phyloP scores from a whole-genome alignment of 2,888 invertebrate species.

The Stramonita haemastoma region DNA sequence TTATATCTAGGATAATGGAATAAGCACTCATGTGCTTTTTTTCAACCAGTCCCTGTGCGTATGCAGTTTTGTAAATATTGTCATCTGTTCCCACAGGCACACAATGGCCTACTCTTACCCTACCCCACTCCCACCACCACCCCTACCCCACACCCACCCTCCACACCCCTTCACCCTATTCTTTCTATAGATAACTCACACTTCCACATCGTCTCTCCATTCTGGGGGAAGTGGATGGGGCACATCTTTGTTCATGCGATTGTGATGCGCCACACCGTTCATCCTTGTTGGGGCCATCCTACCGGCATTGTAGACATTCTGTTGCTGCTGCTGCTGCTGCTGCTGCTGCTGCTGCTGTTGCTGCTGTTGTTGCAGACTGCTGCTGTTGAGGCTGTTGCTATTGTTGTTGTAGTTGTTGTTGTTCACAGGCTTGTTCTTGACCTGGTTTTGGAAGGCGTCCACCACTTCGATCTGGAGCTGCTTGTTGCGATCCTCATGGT shows the following conservation, averaged over 20 bases:
- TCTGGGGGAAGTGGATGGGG: not conserved
- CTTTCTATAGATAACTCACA: constrained; percentile 36
- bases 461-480: not conserved
- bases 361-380: not conserved
- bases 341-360: not conserved
- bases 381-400: constrained; percentile 1
- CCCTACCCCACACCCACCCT: no score
- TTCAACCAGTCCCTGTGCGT: no score
- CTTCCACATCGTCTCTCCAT: constrained; percentile 39
- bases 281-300: not conserved
- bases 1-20: no score
- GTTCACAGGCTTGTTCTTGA: not conserved
- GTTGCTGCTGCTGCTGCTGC: not conserved
- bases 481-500: not conserved
- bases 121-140: no score
- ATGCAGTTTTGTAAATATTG: no score
- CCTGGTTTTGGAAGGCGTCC: not conserved
- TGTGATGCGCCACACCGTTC: not conserved
- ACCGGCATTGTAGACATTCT: not conserved
- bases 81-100: no score
- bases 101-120: no score
- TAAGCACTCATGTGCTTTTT: no score
- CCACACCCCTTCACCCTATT: no score
- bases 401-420: not conserved
- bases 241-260: not conserved